Base-by-base conservation (phyloP, 1,140 invertebrate genomes). In the Aphaenogaster floridana region DNA sequence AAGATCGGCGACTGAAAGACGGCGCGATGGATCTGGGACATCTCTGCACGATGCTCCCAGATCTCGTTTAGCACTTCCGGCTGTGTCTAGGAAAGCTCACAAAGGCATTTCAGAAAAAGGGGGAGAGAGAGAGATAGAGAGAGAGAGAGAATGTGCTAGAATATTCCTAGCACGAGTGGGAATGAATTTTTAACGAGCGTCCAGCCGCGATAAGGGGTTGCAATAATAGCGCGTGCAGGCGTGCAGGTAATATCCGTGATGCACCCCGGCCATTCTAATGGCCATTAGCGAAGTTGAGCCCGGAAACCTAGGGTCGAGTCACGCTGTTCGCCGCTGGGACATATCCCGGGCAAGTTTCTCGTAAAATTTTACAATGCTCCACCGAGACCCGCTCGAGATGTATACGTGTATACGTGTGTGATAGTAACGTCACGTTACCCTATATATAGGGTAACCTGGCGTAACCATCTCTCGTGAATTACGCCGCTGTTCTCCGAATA, bases 171-270 rank as follows among this genome's bases (percentile, higher is more conserved):
- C 13, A 42, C 78, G n/a, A 57, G 21, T 57, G 15, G 21, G 57
- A 39, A 81, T 71, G 50, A 81, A 81, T 81, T 71, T 81, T 81
- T 81, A 81, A 81, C 64, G 64, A 81, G 48, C 64, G 50, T 71
- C 36, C 78, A 81, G 15, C 15, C 21, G 39, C 78, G 48, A 81
- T 81, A 81, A 81, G 21, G 64, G 48, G 15, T 39, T 81, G 64
- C 21, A 36, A 45, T 81, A 81, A 64, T 66, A 42, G 57, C 42
- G 6, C 50, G 59, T 80, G 42, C 61, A 68, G 34, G 57, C 61
- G 61, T 66, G 77, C 77, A 68, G 45, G 77, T 81, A 81, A 69
- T 81, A 81, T 81, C 64, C 21, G 64, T 39, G 48, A 81, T 81
- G 78, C 64, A 71, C 21, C 54, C 8, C 6, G 45, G 28, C 63